Base-by-base conservation (phyloP, 2,113 vertebrate species). In the Vidua macroura region DNA sequence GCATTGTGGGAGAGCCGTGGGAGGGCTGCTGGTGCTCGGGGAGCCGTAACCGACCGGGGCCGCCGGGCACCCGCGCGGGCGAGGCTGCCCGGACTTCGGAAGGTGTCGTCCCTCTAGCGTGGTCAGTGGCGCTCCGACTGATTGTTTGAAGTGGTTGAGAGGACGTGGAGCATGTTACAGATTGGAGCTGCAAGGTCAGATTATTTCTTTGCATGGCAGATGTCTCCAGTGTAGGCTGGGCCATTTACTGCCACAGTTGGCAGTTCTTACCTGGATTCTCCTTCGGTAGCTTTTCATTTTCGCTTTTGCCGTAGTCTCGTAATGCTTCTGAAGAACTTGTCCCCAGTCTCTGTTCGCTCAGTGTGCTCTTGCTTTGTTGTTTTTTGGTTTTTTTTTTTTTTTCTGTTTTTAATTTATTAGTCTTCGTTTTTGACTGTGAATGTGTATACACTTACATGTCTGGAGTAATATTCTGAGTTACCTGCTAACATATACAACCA, bases 1-100 rank as follows among this genome's bases (percentile, higher is more conserved):
- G 88, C 80, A 8, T 23, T 64, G 90, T 73, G 94, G 90, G 70
- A 67, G 79, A 30, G 16, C 43, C 60, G 90, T 73, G 94, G 90
- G 70, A 67, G 79, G 33, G 16, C 43, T 22, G 11, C 30, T 3
- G 30, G 44, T 33, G 67, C 64, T 39, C 49, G 1, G 58, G 62
- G 63, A 77, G 72, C 91, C 16, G 37, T 41, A 53, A 68, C 80
- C 37, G 51, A 2, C 53, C 30, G 6, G 13, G 20, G 41, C 72
- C 21, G 68, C 4, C 24, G 9, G 24, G n/a, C 20, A 13, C 17
- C 49, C 4, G 30, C 30, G 3, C 66, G 7, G 52, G 35, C 21
- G 1, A 24, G 41, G 41, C 49, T 41, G 35, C 25, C 2, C 39
- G 60, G 19, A 28, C 43, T 11, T 13, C 43, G 43, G 51, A 4